Evolutionary conservation across 2,888 invertebrate genomes (phyloP), one percentile per base, ranked within the genome.

Genomic region (Suillia variegata): DNA sequence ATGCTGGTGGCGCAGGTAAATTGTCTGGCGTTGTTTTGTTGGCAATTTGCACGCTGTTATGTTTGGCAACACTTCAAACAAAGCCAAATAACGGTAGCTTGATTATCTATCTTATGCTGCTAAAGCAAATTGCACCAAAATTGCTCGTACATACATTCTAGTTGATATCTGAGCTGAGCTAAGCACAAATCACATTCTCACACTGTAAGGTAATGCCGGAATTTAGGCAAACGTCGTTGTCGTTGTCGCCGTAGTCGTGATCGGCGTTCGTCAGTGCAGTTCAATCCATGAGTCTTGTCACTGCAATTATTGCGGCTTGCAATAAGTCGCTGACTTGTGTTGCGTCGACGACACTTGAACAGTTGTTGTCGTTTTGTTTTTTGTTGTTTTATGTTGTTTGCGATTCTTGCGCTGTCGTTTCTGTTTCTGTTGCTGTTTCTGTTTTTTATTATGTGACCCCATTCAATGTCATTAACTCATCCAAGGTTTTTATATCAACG

Each of bases 381-480:
- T 47, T 50, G 54, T 15, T 20, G 34, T 18, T n/a, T n/a, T 8
- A 15, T 22, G 13, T 15, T 22, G 20, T n/a, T 6, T 38, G n/a
- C 17, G 20, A 5, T 45, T 45, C 5, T 6, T 45, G 6, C 38
- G 38, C n/a, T 38, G 38, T 38, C 13, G 42, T 21, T 24, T 17
- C 26, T 20, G 31, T 45, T 34, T 48, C 24, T 38, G 34, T 48
- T 51, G 54, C n/a, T 17, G 42, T 21, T 18, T 38, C n/a, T 38
- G 6, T 48, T 58, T 45, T 47, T 45, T 58, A 59, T 53, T 22
- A 24, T 42, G 10, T 71, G 74, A 74, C 75, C 74, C 68, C 71
- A 72, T 75, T 75, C 71, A 72, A 74, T 72, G 75, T 67, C 75
- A 75, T 73, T 73, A 75, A 71, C 73, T 69, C 51, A 66, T 62